Conservation (phyloP, 2,888 invertebrate species). For the Eurois occulta region DNA sequence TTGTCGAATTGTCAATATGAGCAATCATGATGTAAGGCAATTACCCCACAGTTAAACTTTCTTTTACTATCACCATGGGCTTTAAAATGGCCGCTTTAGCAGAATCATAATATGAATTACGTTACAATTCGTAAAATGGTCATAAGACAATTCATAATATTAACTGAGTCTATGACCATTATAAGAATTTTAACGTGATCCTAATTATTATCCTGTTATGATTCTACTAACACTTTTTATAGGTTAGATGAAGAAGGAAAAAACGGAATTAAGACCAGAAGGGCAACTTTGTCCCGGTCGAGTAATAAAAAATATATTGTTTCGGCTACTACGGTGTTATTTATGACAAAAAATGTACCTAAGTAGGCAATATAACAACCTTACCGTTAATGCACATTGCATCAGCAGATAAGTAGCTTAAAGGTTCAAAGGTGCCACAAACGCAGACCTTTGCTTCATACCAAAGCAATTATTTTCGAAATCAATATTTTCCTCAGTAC, state of each 20-base stretch:
- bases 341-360: constrained; percentile 3
- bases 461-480: constrained; percentile 4
- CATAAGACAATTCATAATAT: too few relatives aligned
- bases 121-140: too few relatives aligned
- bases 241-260: not conserved
- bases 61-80: not conserved
- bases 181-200: too few relatives aligned
- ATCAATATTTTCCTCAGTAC: constrained; percentile 14
- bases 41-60: not conserved
- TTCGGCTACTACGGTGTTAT: constrained; percentile 12
- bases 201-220: too few relatives aligned
- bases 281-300: not conserved
- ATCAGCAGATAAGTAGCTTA: constrained; percentile 6
- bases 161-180: too few relatives aligned
- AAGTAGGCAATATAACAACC: not conserved
- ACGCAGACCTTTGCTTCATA: not conserved
- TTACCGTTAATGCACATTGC: not conserved
- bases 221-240: too few relatives aligned
- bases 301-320: constrained; percentile 29
- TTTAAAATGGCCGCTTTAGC: too few relatives aligned
- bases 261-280: not conserved
- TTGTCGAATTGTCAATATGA: not conserved
- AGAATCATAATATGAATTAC: too few relatives aligned
- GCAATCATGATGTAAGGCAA: not conserved
- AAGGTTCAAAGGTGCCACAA: constrained; percentile 16